Base-by-base conservation (phyloP, 2,113 vertebrate species). In the Peromyscus leucopus region DNA sequence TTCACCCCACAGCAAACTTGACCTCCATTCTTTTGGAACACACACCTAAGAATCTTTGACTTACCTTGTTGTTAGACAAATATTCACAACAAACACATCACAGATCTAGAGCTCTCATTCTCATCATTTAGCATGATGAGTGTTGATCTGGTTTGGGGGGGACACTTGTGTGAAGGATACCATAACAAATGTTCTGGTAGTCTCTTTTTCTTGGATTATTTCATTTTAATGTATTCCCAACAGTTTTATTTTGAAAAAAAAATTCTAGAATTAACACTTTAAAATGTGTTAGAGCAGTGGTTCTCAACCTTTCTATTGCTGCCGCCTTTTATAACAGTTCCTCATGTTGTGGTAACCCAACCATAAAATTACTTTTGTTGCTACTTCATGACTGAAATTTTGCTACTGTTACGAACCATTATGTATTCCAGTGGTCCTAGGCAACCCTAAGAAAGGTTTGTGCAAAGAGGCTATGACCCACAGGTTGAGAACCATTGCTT, bases 61-160 rank as follows among this genome's bases (percentile, higher is more conserved):
- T 93, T 95, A 88, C 55, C 71, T 97, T 82, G 16, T 89, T 59
- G 1, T 69, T 33, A 96, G 69, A 24, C 51, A 87, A 82, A 92
- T 89, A 85, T 57, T 74, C 74, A 86, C 1, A 21, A 46, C 0
- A 51, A 16, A 6, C 28, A 10, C 2, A 22, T 57, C 28, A 85
- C 42, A 83, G 36, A 11, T 15, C 69, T 82, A 36, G 0, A 48
- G 75, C 36, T 2, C 42, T 79, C 59, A 46, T 5, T 83, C 57
- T 7, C 65, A 91, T 13, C 33, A 9, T 31, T 24, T 28, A 57
- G 17, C 13, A 33, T 48, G 16, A 85, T 7, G 67, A 9, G 28
- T 94, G 22, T 36, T 78, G 55, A 42, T 94, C 39, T 89, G 69
- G 7, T 22, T 86, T 51, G 72, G 16, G 57, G 42, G 55, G 13